Conservation (phyloP, 1,140 invertebrate genomes). For the Saccostrea glomerata region DNA sequence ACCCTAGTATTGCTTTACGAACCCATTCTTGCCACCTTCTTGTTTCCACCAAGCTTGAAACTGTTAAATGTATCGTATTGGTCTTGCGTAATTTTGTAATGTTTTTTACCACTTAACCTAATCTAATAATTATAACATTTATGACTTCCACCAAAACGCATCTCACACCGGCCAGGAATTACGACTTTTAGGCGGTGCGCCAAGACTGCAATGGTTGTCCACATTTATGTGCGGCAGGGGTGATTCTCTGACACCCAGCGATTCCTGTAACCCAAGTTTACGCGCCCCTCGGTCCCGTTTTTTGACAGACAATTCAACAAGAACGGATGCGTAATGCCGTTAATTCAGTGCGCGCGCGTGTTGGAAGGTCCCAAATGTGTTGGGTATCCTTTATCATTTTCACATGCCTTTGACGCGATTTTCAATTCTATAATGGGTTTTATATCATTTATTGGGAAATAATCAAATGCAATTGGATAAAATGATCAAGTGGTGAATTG, state of each 20-base stretch:
- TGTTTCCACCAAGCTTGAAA: slow-evolving; percentile 16
- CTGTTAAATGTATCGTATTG: slow-evolving; percentile 41
- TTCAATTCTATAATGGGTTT: slow-evolving; percentile 56
- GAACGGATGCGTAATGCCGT: slow-evolving; percentile 55
- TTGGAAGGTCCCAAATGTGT: slow-evolving; percentile 39
- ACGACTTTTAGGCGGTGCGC: slow-evolving; percentile 50
- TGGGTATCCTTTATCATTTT: slow-evolving; percentile 56
- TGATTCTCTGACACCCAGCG: slow-evolving; percentile 50
- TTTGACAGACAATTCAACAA: slow-evolving; percentile 50
- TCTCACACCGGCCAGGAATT: slow-evolving; percentile 44
- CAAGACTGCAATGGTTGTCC: slow-evolving; percentile 45
- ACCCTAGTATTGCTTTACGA: slow-evolving; percentile 45
- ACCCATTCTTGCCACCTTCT: slow-evolving; percentile 36
- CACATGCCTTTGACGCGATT: slow-evolving; percentile 50
- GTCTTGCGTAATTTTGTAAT: slow-evolving; percentile 42
- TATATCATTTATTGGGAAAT: slow-evolving; percentile 55
- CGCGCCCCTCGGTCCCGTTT: slow-evolving; percentile 43
- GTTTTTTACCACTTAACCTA: slow-evolving; percentile 47
- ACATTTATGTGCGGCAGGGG: slow-evolving; percentile 45
- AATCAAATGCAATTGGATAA: slow-evolving; percentile 56
- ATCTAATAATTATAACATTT: slow-evolving; percentile 46
- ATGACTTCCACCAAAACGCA: slow-evolving; percentile 48
- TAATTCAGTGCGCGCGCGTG: slow-evolving; percentile 52
- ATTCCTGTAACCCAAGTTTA: slow-evolving; percentile 47
- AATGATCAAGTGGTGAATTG: slow-evolving; percentile 52